Conservation (phyloP, 2,797 vertebrate genomes). For the Nyctalus aviator region DNA sequence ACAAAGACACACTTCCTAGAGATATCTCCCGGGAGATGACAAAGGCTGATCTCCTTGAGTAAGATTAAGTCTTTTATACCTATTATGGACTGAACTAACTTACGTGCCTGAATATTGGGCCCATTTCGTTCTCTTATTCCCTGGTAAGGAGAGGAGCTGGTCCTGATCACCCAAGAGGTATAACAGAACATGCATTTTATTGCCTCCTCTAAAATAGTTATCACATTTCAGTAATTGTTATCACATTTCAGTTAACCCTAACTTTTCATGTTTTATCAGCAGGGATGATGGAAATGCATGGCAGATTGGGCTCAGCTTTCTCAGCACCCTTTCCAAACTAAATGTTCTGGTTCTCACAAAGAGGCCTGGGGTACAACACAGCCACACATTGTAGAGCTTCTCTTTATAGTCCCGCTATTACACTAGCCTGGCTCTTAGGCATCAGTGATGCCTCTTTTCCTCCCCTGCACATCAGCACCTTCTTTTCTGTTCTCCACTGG, state of each 20-base stretch:
- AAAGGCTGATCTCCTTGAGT: neutral
- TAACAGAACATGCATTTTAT: neutral
- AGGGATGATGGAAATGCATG: too few species aligned
- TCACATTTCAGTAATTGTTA: neutral
- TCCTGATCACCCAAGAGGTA: neutral
- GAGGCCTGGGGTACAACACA: neutral
- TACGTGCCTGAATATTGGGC: neutral
- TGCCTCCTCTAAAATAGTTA: neutral
- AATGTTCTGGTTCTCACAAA: neutral
- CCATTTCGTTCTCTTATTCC: neutral
- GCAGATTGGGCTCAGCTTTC: neutral
- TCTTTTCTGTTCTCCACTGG: neutral
- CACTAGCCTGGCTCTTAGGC: neutral
- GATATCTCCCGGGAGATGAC: neutral
- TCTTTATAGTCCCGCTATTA: neutral
- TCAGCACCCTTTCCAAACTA: neutral
- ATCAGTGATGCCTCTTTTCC: neutral
- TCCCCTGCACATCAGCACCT: neutral
- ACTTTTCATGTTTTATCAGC: neutral
- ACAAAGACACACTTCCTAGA: neutral
- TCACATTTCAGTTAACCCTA: neutral
- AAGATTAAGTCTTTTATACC: neutral
- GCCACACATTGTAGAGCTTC: neutral
- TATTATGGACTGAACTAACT: neutral
- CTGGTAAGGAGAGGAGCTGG: neutral